Base-by-base conservation (phyloP, 2,888 invertebrate species). In the Cotesia congregata region DNA sequence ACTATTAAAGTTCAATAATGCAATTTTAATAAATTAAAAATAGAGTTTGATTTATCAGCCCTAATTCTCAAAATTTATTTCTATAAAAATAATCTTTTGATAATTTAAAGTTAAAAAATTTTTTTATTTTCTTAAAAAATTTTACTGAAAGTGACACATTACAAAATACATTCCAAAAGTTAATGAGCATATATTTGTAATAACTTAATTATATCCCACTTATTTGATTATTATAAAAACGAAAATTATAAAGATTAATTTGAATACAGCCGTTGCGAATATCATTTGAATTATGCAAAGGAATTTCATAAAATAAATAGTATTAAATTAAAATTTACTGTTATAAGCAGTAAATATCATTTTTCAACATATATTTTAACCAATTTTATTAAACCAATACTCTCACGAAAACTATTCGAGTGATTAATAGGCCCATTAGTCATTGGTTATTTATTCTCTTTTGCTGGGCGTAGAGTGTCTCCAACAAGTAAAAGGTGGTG, bases 401-500 rank as follows among this genome's bases (percentile, higher is more conserved):
- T 40, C 6, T 62, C n/a, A 72, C 39, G 30, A 72, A 67, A 67
- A 74, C 41, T 17, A 41, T 39, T 61, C 61, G 67, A 17, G 76
- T 81, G 81, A 81, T 81, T 80, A 62, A 80, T 60, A 68, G 74
- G 60, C 78, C 79, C 76, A 80, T 81, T 81, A 80, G 81, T 80
- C 81, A 80, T 64, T 73, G 50, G 72, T 75, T 74, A 77, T 80
- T 79, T 78, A 81, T 81, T 77, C 74, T 74, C 74, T 65, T 69
- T 59, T 62, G 67, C 59, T 75, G 61, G 64, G 50, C 64, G 60
- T 72, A 71, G 64, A 41, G 68, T 73, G 65, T 73, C 69, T 69
- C 68, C 59, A 38, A 61, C 64, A n/a, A 68, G 67, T 64, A 62
- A 75, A 60, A 74, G 77, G 78, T 77, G 83, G 82, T 83, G 84